These are phyloP conservation scores for Artemia franciscana DNA, from an alignment of 1,140 invertebrate genomes.

Conservation along the genomic window DNA sequence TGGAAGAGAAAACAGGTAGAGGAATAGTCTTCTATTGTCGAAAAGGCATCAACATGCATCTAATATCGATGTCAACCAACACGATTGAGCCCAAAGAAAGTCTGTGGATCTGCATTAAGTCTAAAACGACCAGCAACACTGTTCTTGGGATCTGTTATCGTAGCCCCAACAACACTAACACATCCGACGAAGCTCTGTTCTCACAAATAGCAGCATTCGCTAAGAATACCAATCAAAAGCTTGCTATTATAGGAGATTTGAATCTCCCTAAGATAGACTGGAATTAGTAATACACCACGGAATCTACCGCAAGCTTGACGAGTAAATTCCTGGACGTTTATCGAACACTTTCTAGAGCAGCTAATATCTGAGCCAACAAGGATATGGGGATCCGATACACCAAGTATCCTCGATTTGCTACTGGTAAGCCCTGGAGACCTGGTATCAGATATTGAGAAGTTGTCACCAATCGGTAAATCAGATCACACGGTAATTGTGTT, in stretches of 20 bases:
- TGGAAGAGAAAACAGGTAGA: background rate
- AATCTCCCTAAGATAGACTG: slow-evolving; percentile 4
- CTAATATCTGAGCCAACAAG: too few relatives aligned
- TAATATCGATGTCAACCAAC: too few relatives aligned
- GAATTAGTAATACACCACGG: background rate
- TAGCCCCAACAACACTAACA: too few relatives aligned
- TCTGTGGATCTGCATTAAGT: too few relatives aligned
- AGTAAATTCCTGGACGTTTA: background rate
- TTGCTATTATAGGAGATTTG: slow-evolving; percentile 3
- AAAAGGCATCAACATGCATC: too few relatives aligned
- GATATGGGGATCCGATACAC: background rate
- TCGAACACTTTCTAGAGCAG: too few relatives aligned
- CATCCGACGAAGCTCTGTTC: too few relatives aligned
- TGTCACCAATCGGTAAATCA: slow-evolving; percentile 1
- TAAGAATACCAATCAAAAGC: too few relatives aligned
- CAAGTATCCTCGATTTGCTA: slow-evolving; percentile 2
- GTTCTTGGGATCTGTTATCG: too few relatives aligned
- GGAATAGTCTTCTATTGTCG: slow-evolving; percentile 1
- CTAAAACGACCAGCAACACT: too few relatives aligned
- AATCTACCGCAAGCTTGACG: background rate
- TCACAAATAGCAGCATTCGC: too few relatives aligned
- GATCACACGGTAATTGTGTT: slow-evolving; percentile 2
- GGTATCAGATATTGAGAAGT: background rate
- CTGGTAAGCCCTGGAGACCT: background rate
- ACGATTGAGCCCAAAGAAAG: too few relatives aligned